Evolutionary conservation across 2,113 vertebrate genomes (phyloP).

Genomic region (Ceyx margarethae): DNA sequence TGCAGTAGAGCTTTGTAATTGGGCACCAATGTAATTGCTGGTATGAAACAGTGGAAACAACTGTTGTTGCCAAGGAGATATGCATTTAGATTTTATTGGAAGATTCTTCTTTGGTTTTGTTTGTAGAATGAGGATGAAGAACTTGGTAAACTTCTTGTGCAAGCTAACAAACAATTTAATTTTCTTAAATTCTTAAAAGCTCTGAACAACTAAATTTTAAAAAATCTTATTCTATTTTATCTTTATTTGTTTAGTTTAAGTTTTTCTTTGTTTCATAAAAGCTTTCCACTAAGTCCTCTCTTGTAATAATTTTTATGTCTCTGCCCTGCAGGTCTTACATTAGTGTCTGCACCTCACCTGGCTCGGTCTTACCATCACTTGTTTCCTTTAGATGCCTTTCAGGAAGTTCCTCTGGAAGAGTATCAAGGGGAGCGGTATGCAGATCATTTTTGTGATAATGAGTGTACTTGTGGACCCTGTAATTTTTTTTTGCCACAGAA

Average conservation of each 20-base stretch:
- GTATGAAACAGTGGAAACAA: neutral
- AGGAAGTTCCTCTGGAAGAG: constrained; percentile 79
- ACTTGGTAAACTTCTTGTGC: neutral
- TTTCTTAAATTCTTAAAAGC: too few relatives aligned
- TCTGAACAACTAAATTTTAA: neutral
- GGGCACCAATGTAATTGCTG: neutral
- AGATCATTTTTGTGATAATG: neutral
- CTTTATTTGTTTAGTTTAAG: too few relatives aligned
- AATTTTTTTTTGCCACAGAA: neutral
- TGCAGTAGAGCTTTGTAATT: neutral
- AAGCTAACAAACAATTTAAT: too few relatives aligned
- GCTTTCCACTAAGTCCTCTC: neutral
- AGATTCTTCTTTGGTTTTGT: neutral
- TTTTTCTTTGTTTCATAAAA: neutral
- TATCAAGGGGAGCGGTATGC: constrained; percentile 81
- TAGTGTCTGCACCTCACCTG: constrained; percentile 96
- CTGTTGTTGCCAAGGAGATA: fast-evolving
- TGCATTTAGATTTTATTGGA: neutral
- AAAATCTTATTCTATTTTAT: too few relatives aligned
- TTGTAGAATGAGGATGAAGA: neutral
- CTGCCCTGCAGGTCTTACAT: constrained; percentile 84
- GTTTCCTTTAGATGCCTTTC: constrained; percentile 91
- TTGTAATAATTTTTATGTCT: neutral
- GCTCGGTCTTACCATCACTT: constrained; percentile 96
- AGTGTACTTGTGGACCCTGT: neutral